Base-by-base conservation (phyloP, 2,888 invertebrate species). In the Drosophila mulleri region DNA sequence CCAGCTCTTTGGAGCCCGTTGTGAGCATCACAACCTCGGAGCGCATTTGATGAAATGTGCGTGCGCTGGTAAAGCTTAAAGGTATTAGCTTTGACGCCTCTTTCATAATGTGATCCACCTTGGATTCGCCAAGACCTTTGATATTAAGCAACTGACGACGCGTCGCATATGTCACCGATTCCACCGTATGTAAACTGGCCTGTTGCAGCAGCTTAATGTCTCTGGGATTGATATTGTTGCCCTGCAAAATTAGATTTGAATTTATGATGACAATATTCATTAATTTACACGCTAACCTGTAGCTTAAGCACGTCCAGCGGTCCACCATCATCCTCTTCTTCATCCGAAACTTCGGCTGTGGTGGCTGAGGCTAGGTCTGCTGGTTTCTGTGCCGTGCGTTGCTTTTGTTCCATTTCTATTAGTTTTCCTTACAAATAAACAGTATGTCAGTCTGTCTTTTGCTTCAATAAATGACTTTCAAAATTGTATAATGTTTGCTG, bases 11-110 rank as follows among this genome's bases (percentile, higher is more conserved):
- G 0, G 98, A 98, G 1, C 99, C 99, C 4, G 99, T 99, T 0
- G 98, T 98, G 12, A 99, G 93, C 92, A 97, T 97, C 62, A 99
- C 98, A 59, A 99, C 97, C 93, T 99, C 99, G 5, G 98, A 96
- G 75, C 99, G 95, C 92, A 98, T 98, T 91, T 97, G 96, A 92
- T 99, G 98, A 91, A 98, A 97, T 86, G 98, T 98, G 5, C 98
- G 97, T 0, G 99, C 99, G 32, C 99, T 98, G 7, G 98, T 98
- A 91, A 99, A 99, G 0, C 99, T 99, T 97, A 99, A 98, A 0
- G 98, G 98, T 0, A 99, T 98, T 14, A 98, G 92, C 92, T 99
- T 99, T 0, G 96, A 95, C 3, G 99, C 98, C 93, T 98, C 99
- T 4, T 95, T 94, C 67, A 98, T 90, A 77, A 99, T 95, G 94